Base-by-base conservation (phyloP, 1,140 invertebrate genomes). In the Drosophila nasuta region DNA sequence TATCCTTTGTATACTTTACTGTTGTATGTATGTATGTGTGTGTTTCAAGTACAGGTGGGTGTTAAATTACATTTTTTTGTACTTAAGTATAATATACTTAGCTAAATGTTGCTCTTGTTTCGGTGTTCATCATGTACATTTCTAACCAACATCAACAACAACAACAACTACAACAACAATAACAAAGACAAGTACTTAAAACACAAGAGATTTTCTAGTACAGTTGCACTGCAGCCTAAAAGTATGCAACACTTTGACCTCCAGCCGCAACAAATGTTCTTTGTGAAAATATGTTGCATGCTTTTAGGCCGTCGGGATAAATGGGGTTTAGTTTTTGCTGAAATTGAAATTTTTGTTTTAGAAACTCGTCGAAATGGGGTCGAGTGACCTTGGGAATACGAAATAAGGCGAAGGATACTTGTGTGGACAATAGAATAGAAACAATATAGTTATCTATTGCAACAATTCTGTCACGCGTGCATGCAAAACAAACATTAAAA, bases 31-130 rank as follows among this genome's bases (percentile, higher is more conserved):
- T 17, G 30, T 48, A 41, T 30, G n/a, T 56, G 33, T 35, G 57
- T 59, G n/a, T 28, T 63, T 38, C 15, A 33, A 65, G 65, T 67
- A 48, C 81, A 85, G 81, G 81, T 85, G 81, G 81, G 81, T 85
- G 57, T 48, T 38, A 74, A 51, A 60, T 25, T 67, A 54, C 56
- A 75, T 63, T 56, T 64, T 28, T 49, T 46, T 59, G 52, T 49
- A 51, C 43, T 51, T 70, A 62, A 77, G 52, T 78, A 56, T 33
- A n/a, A 46, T 70, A 17, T 63, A 64, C 45, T 57, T 64, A 46
- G 62, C n/a, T 76, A 48, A 63, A 62, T 82, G 75, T 79, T 81
- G 41, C 45, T 57, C 73, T 73, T 64, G 60, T 81, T 74, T 85
- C 28, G 72, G 51, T 77, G 65, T 81, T 56, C 20, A 62, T 75